Evolutionary conservation across 2,797 vertebrate species (phyloP), one percentile per base, ranked within the genome.

Genomic region (Scolopax bukidnonensis): DNA sequence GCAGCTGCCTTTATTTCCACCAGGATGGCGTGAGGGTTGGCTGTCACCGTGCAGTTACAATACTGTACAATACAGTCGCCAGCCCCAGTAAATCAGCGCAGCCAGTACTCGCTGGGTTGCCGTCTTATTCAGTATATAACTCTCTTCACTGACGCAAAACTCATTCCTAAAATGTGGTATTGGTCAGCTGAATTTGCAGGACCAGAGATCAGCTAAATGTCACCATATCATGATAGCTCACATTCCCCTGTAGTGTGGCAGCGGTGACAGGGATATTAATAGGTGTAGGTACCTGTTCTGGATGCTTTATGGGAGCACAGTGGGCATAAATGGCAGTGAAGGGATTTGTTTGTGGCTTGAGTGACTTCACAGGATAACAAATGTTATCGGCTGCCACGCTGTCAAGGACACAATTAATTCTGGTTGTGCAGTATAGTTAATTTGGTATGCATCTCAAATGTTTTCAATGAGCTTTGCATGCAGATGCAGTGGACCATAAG

Each of bases 321-420:
- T 73, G 69, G 90, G 93, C 95, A 89, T 89, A 94, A 96, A 96
- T 93, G 95, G 93, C 90, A 95, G 68, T 27, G 71, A 69, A 93
- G 84, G 93, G 92, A 95, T 95, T 96, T 96, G 93, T 95, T 96
- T 94, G 91, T 87, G 86, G 90, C 61, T 81, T 92, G 95, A 95
- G 78, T 92, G 93, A 95, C 95, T 96, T 92, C 93, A 48, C 19
- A 3, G 94, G 95, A 87, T 97, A 96, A 96, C 88, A 81, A 95
- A 96, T 87, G 92, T 80, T 94, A 85, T 40, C 30, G 41, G 78
- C 96, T 83, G 84, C 90, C 78, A 27, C 1, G 6, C 94, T 94
- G 93, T 93, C 94, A 94, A 95, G 94, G 96, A 95, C 95, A 78
- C 94, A 90, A 94, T 97, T 96, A 96, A 96, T 96, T 96, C 77